Base-by-base conservation (phyloP, 92 coral and sea anemone genomes). In the Zoanthus solanderi region DNA sequence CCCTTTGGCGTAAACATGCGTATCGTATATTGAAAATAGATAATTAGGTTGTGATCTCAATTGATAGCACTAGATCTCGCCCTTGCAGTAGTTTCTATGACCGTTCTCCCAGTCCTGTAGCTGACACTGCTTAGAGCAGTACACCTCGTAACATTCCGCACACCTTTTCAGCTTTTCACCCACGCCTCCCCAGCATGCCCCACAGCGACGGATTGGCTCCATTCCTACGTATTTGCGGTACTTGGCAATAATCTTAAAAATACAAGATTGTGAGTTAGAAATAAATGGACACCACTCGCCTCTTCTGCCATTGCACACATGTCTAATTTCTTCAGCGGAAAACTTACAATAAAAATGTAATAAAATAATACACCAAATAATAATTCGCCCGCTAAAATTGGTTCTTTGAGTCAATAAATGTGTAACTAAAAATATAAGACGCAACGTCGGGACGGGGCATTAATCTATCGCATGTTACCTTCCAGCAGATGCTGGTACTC, bases 141-240 rank as follows among this genome's bases (percentile, higher is more conserved):
- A 97, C 69, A 92, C 94, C 76, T 97, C 99, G 5, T 87, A 88
- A 76, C 99, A 97, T 52, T 95, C 92, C 7, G 95, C 99, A 90
- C 99, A 97, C 68, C 99, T 94, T 84, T 97, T 97, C 15, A 97
- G 90, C 71, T 95, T 97, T 84, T 92, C 95, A 23, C 99, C 99
- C 88, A 93, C 98, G 13, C 99, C 99, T 76, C 94, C 99, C 84
- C 93, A 77, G 54, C 99, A 97, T 18, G 92, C 83, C 15, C 97
- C 99, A 88, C 99, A 97, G 7, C 99, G 99, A 74, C 99, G 98
- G 29, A 97, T 91, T 0, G 98, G 98, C 74, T 97, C 99, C 44
- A 86, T 53, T 13, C 99, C 98, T 72, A 81, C 85, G 34, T 92
- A 58, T 53, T 88, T 86, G 29, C 99, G 99, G 92, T 95, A 95